Evolutionary conservation across 2,888 invertebrate genomes (phyloP).

Genomic region (Coleophora deauratella): DNA sequence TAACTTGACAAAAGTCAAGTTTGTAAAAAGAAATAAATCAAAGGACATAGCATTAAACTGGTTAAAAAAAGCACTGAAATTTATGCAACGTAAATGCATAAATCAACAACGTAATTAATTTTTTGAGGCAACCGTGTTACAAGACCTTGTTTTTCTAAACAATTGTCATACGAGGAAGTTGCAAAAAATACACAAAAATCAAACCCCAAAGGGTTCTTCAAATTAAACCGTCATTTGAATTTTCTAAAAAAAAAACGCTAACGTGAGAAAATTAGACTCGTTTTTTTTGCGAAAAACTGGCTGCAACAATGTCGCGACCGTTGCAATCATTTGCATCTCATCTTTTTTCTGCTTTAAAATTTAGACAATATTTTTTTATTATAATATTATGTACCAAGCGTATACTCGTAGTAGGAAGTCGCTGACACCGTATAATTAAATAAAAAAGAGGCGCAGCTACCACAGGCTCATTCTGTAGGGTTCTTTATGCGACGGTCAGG

Average conservation of each 20-base stretch:
- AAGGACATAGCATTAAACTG: not conserved
- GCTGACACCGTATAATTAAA: conserved; percentile 17
- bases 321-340: conserved; percentile 62
- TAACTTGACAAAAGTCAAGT: no score
- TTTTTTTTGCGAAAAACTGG: conserved; percentile 43
- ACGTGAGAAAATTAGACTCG: conserved; percentile 70
- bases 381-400: not conserved
- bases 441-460: conserved; percentile 43
- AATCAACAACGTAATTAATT: conserved; percentile 66
- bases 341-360: conserved; percentile 31
- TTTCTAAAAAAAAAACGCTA: conserved; percentile 41
- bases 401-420: no score
- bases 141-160: conserved; percentile 69
- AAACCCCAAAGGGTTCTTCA: conserved; percentile 73
- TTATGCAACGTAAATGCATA: conserved; percentile 51
- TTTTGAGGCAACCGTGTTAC: conserved; percentile 69
- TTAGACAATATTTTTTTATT: conserved; percentile 29
- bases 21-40: conserved; percentile 1
- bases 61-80: conserved; percentile 16
- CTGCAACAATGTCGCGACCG: conserved; percentile 43
- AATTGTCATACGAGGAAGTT: conserved; percentile 25
- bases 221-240: conserved; percentile 71
- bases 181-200: conserved; percentile 49
- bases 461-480: conserved; percentile 36
- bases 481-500: conserved; percentile 65